phyloP scores from a whole-genome alignment of 2,888 invertebrate species.

The Plutella xylostella region DNA sequence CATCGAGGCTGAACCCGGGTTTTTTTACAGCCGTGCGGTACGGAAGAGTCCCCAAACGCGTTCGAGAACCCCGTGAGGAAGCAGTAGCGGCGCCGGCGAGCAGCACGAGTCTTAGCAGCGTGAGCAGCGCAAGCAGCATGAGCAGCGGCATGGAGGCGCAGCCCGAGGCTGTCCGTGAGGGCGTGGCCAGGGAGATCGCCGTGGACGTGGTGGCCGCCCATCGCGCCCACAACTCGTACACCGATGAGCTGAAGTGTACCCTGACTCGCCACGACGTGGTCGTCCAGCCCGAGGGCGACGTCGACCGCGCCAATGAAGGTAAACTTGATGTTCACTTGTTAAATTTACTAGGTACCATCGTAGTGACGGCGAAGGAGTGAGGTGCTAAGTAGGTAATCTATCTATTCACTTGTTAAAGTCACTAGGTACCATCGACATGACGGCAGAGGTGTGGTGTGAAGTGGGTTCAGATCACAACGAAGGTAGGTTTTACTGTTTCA shows the following conservation, averaged over 20 bases:
- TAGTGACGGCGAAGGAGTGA: no score
- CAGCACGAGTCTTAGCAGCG: background rate
- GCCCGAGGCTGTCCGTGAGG: background rate
- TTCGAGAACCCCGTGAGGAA: constrained; percentile 22
- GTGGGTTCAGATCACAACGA: no score
- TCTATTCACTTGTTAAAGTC: no score
- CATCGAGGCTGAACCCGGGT: background rate
- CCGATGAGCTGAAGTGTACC: constrained; percentile 80
- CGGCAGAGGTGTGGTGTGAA: no score
- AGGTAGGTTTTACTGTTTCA: no score
- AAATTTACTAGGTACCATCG: no score
- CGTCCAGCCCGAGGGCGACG: no score
- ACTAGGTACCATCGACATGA: no score
- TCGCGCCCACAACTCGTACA: constrained; percentile 88
- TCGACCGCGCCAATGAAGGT: constrained; percentile 24
- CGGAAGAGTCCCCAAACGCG: constrained; percentile 94
- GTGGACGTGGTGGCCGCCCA: constrained; percentile 76
- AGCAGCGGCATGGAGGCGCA: background rate
- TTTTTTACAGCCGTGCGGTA: constrained; percentile 86
- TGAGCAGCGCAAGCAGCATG: background rate
- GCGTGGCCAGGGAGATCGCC: constrained; percentile 43
- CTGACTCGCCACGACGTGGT: constrained; percentile 27
- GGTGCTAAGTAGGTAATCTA: no score
- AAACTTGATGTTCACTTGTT: background rate
- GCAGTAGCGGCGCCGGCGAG: background rate